Evolutionary conservation across 1,140 invertebrate species (phyloP).

Genomic region (Pinna nobilis): DNA sequence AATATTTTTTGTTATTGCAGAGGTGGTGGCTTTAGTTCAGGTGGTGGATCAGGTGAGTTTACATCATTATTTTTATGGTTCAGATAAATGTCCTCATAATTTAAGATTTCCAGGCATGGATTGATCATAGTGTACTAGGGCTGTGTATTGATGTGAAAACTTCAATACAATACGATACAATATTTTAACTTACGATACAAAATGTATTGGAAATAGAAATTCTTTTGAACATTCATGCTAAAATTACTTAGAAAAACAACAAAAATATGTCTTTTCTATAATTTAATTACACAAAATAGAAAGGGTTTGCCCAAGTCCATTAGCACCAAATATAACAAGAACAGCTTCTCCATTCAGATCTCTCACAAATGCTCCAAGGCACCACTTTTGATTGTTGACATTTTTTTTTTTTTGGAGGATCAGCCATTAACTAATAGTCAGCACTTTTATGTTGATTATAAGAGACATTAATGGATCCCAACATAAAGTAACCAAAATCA

Average conservation of each 20-base stretch:
- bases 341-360: no score
- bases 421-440: no score
- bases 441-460: no score
- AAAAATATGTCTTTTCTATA: no score
- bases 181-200: conserved; percentile 31
- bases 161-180: not conserved
- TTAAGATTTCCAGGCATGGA: not conserved
- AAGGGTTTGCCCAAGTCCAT: conserved; percentile 48
- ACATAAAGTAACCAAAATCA: no score
- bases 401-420: no score
- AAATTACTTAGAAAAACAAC: no score
- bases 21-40: conserved; percentile 53
- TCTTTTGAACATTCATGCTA: no score
- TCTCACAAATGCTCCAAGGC: conserved; percentile 53
- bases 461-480: not conserved
- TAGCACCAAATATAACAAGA: no score
- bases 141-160: no score
- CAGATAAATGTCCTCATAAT: no score
- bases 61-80: not conserved
- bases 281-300: conserved; percentile 16
- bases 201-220: conserved; percentile 67
- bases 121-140: not conserved
- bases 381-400: conserved; percentile 35
- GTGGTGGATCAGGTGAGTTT: conserved; percentile 23
- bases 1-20: conserved; percentile 10